A percentile compares a stretch with the other conserved stretches of the same genome.
phyloP scores from a whole-genome alignment of 2,797 vertebrate species.

The Schizothorax lantsangensis region DNA sequence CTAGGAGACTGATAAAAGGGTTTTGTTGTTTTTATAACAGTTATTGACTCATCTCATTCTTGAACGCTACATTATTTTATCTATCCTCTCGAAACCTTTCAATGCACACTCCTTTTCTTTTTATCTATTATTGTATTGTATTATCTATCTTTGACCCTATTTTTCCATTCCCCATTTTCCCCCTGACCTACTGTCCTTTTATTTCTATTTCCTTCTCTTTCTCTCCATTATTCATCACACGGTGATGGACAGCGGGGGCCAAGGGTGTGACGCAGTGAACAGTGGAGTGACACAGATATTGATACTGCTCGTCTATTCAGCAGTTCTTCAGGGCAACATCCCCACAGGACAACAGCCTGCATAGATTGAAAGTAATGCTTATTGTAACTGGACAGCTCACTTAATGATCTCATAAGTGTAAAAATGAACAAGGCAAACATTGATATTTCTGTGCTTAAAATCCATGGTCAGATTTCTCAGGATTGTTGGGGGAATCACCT shows the following conservation, averaged over 20 bases:
- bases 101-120: not conserved
- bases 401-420: constrained; percentile 22
- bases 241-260: constrained; percentile 40
- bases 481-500: not conserved
- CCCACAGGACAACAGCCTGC: constrained; percentile 44
- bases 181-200: constrained; percentile 31
- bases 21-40: constrained; percentile 10
- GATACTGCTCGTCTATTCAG: constrained; percentile 43
- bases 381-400: not conserved
- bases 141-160: constrained; percentile 36
- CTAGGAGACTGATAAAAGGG: not conserved
- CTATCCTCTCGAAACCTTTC: constrained; percentile 27
- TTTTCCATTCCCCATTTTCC: constrained; percentile 32
- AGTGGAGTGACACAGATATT: constrained; percentile 48
- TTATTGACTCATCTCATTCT: not conserved
- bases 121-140: constrained; percentile 21
- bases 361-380: constrained; percentile 11
- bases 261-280: constrained; percentile 27
- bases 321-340: constrained; percentile 13
- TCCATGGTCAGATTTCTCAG: constrained; percentile 12
- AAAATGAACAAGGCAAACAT: not conserved
- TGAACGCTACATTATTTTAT: not conserved
- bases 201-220: constrained; percentile 36
- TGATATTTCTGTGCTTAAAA: constrained; percentile 25
- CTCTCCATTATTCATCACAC: constrained; percentile 45